Percentiles rank a stretch among this genome's conserved stretches.
Conservation (phyloP, 2,888 invertebrate genomes). For the Philonicus albiceps region DNA sequence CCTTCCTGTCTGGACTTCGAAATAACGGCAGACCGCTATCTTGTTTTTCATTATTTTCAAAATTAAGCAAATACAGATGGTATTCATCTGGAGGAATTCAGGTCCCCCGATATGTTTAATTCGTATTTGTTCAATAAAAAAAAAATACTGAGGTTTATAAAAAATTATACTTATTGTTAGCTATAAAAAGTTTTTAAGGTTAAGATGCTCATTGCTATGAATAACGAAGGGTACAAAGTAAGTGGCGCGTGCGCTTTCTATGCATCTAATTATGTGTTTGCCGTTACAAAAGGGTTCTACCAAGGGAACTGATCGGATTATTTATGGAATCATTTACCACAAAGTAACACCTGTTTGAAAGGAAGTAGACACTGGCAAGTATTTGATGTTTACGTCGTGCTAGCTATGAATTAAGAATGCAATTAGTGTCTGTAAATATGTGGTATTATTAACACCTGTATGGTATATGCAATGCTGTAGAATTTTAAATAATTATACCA, state of each 20-base stretch:
- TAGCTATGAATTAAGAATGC: background rate
- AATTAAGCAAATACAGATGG: conserved; percentile 6
- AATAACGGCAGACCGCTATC: conserved; percentile 19
- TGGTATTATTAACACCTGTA: background rate
- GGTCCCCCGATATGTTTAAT: background rate
- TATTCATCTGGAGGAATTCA: background rate
- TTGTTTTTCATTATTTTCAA: background rate
- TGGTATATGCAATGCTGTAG: no score
- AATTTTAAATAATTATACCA: no score
- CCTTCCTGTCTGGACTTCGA: background rate
- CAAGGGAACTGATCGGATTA: background rate
- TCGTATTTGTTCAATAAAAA: background rate
- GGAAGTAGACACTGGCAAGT: background rate
- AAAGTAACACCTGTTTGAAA: background rate
- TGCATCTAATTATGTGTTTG: background rate
- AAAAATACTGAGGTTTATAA: background rate
- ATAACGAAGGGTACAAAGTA: background rate
- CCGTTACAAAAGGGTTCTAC: background rate
- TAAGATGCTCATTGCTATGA: background rate
- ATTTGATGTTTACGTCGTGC: background rate
- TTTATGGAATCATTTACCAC: background rate
- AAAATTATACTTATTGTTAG: background rate
- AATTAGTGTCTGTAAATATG: background rate
- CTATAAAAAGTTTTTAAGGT: background rate
- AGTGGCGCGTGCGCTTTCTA: background rate